phyloP scores from a whole-genome alignment of 37 sponge, comb jelly and placozoan genomes.

The Ephydatia muelleri region DNA sequence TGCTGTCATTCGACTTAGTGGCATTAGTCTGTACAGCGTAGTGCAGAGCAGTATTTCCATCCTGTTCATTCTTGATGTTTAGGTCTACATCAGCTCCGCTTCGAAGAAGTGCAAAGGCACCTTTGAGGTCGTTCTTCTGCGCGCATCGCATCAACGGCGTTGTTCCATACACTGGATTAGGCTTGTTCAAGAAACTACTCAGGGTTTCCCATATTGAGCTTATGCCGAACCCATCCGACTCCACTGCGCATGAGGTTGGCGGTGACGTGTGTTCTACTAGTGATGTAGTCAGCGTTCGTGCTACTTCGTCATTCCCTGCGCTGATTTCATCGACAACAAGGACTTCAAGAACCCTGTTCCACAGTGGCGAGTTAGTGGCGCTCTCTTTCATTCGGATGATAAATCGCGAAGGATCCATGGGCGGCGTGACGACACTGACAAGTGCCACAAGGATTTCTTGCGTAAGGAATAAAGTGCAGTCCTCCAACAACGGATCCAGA shows the following conservation, averaged over 20 bases:
- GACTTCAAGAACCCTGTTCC: neutral
- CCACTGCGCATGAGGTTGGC: neutral
- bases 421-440: neutral
- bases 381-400: neutral
- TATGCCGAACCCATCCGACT: neutral
- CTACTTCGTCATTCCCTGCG: neutral
- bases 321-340: neutral
- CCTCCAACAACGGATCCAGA: neutral
- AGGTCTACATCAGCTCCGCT: constrained; percentile 21
- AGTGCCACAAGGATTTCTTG: neutral
- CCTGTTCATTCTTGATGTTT: neutral
- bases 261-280: neutral
- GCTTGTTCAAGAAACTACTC: neutral
- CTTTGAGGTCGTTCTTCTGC: neutral
- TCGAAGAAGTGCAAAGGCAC: constrained; percentile 17
- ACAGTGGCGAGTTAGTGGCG: neutral
- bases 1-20: neutral
- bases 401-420: neutral
- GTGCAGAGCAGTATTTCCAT: constrained; percentile 60
- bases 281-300: neutral
- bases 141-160: constrained; percentile 31
- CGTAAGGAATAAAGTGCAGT: neutral
- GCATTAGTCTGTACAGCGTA: constrained; percentile 8
- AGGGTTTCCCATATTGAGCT: too few species aligned
- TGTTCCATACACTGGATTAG: constrained; percentile 6